Evolutionary conservation across 1,140 invertebrate species (phyloP).

Genomic region (Chlorops oryzae): DNA sequence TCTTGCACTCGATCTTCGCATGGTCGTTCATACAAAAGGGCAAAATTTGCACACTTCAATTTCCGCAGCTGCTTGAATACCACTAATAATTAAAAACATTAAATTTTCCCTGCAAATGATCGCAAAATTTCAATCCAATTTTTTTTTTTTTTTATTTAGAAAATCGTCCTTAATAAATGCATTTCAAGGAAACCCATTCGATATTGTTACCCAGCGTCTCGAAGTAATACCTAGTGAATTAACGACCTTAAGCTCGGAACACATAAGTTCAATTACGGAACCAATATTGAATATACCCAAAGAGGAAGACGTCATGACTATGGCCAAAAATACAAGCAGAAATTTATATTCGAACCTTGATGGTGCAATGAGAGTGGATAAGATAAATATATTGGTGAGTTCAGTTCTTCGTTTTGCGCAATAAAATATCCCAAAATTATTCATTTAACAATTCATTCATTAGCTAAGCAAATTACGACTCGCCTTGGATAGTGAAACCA

Average conservation of each 20-base stretch:
- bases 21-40: too few species aligned
- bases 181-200: slow-evolving; percentile 31
- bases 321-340: slow-evolving; percentile 68
- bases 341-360: slow-evolving; percentile 59
- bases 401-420: not conserved
- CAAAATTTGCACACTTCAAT: too few species aligned
- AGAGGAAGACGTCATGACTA: slow-evolving; percentile 63
- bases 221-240: slow-evolving; percentile 33
- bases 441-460: not conserved
- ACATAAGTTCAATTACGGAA: slow-evolving; percentile 35
- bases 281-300: slow-evolving; percentile 30
- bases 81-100: not conserved
- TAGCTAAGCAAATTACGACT: slow-evolving; percentile 39
- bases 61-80: too few species aligned
- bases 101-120: not conserved
- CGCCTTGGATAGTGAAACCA: slow-evolving; percentile 41
- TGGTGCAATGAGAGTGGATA: slow-evolving; percentile 55
- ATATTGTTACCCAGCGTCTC: slow-evolving; percentile 33
- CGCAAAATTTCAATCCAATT: not conserved
- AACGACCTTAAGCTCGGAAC: slow-evolving; percentile 27
- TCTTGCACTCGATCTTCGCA: too few species aligned
- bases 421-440: not conserved
- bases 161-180: slow-evolving; percentile 35
- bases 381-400: slow-evolving; percentile 63
- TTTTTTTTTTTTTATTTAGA: slow-evolving; percentile 13